Evolutionary conservation across 2,113 vertebrate species (phyloP), one percentile per base, ranked within the genome.

Genomic region (Arothron firmamentum): DNA sequence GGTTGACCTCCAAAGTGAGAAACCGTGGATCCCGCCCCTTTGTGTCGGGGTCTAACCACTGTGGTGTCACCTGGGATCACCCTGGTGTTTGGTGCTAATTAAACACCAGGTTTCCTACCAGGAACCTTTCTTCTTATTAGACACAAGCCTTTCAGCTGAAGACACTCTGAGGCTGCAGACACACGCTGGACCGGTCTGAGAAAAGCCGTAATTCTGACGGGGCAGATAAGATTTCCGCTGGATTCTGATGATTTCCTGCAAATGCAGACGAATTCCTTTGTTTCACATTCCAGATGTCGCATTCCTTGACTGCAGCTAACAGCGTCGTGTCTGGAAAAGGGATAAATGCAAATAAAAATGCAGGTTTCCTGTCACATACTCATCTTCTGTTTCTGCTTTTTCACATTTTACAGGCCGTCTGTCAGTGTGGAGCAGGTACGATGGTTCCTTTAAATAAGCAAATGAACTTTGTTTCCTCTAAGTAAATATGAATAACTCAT

Each of bases 381-480:
- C 6, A 28, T 28, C 11, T 38, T 41, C 15, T 47, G 52, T 31
- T 65, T 14, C 25, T 53, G 23, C 52, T 1, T 59, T 6, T 21
- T 41, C 42, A 28, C 28, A 28, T 52, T 48, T 78, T 77, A 73
- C 88, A 98, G 96, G 70, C 94, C 95, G 34, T 85, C 86, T 69
- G 19, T 82, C 69, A 85, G 75, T 56, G 77, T 69, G 74, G 78
- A 80, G 43, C 90, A 93, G 93, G 95, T 97, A 93, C 92, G 90
- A 70, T 18, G n/a, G 23, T 38, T 38, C 34, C 34, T 38, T 10
- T 11, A 38, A 38, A 38, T 38, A 38, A 12, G 12, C 9, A 4
- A 38, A 38, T 38, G 1, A 38, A 11, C 34, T 9, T 10, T 38
- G 34, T 38, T 12, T 12, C 34, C 34, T 31, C 6, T 3, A 12